Base-by-base conservation (phyloP, 2,888 invertebrate species). In the Heliconius ethilla region DNA sequence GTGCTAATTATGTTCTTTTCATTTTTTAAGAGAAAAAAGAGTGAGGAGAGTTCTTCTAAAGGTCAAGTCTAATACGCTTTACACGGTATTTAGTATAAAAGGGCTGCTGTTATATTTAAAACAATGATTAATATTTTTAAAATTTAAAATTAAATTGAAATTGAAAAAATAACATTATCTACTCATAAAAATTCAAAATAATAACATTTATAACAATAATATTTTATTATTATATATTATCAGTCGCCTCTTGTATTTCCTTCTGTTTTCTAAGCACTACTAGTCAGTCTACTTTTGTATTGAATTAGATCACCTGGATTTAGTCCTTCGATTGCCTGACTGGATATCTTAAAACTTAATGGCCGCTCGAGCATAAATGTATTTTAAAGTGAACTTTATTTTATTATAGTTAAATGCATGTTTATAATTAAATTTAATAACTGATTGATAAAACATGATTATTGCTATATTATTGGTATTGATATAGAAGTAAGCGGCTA, bases 221-320 rank as follows among this genome's bases (percentile, higher is more conserved):
- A 13, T 40, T n/a, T 11, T 2, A 6, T n/a, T 67, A 13, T 15
- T 15, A 13, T 11, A 55, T n/a, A 2, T 9, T 51, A 22, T 9
- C 18, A 29, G n/a, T 37, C 22, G n/a, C 25, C 40, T 15, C n/a
- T 29, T 22, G n/a, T n/a, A 37, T 40, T 33, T 22, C 18, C 45
- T 27, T 13, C 22, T 27, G 9, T 51, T 59, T 76, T 65, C 69
- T 70, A 10, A 37, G 18, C 70, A 76, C n/a, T 76, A 55, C 13
- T 10, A n/a, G 37, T 51, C 55, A 33, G 74, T 78, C 70, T 78
- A 59, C 78, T 76, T 79, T 78, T 70, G 67, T 76, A 76, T 78
- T 72, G 75, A 82, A 80, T 82, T 83, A 79, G 82, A 82, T 78
- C 78, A 72, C 81, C 81, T 80, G 73, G 85, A 86, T 87, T 88